phyloP scores from a whole-genome alignment of 2,113 vertebrate species.

The Glareola pratincola region DNA sequence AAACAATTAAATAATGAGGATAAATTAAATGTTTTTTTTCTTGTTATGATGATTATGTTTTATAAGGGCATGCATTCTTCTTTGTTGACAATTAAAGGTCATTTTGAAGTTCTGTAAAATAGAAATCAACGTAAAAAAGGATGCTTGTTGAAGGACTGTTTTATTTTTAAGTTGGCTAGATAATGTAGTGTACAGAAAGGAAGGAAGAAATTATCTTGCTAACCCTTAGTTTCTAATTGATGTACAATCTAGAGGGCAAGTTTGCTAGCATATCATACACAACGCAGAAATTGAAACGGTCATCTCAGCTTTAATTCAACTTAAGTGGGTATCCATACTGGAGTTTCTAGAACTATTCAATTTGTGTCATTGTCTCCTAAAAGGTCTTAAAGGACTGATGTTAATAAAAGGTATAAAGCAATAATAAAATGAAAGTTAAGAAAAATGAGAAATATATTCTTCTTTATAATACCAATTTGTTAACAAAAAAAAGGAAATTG shows the following conservation, averaged over 20 bases:
- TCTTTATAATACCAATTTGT: background rate
- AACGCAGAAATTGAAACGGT: background rate
- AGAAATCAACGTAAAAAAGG: background rate
- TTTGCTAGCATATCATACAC: background rate
- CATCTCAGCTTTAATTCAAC: background rate
- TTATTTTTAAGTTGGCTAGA: background rate
- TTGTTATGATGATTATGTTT: background rate
- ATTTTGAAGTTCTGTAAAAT: background rate
- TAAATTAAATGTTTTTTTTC: background rate
- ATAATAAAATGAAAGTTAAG: background rate
- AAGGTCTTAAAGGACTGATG: background rate
- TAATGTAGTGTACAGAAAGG: background rate
- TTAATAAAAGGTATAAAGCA: background rate
- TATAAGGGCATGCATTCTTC: background rate
- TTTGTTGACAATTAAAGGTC: background rate
- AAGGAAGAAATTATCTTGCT: background rate
- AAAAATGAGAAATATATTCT: background rate
- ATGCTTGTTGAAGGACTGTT: background rate
- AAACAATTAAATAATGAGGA: background rate
- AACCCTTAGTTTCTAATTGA: background rate
- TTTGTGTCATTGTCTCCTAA: background rate
- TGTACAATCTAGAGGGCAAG: background rate
- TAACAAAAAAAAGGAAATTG: background rate
- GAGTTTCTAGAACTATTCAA: background rate
- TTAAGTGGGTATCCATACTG: background rate